Base-by-base conservation (phyloP, 1,140 invertebrate species). In the Drosophila kohkoa region DNA sequence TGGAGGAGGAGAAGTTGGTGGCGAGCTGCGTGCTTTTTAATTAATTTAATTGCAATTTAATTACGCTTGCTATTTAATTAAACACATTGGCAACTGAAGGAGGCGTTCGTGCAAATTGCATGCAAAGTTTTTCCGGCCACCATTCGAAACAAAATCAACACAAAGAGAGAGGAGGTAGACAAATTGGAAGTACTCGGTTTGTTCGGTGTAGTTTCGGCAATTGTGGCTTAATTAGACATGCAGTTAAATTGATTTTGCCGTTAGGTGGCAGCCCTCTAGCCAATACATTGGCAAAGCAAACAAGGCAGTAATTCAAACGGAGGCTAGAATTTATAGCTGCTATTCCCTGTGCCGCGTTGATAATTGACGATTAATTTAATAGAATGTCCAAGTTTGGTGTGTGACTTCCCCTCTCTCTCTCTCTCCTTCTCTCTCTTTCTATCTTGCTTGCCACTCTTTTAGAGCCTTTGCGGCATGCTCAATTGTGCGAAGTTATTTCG, bases 11-110 rank as follows among this genome's bases (percentile, higher is more conserved):
- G 1, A n/a, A 28, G 28, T 11, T 11, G 30, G 30, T 15, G 16
- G 15, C 28, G 48, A 45, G 62, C 60, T 68, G 86, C 78, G 85
- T 89, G 77, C 86, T 85, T 89, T 89, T 91, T 91, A 91, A 91
- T 91, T 91, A 91, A 91, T 91, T 91, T 91, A 91, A 91, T 91
- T 91, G 89, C 81, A 73, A 89, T 91, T 91, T 91, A 91, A 91
- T 91, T 91, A 91, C 89, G 89, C 89, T 91, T 91, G 89, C 89
- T 91, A 91, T 91, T 91, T 91, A 91, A 91, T 91, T 91, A 91
- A 91, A 89, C 82, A 90, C 87, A 88, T 88, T 88, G 81, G 75
- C 64, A 82, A 51, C 43, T 16, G 30, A 55, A 55, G 71, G 71
- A 68, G 71, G 55, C 66, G 58, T 70, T 58, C 32, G 72, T 70